A percentile compares a stretch with the other conserved stretches of the same genome.
Evolutionary conservation across 2,888 invertebrate species (phyloP).

Genomic region (Rhyacophila evoluta): DNA sequence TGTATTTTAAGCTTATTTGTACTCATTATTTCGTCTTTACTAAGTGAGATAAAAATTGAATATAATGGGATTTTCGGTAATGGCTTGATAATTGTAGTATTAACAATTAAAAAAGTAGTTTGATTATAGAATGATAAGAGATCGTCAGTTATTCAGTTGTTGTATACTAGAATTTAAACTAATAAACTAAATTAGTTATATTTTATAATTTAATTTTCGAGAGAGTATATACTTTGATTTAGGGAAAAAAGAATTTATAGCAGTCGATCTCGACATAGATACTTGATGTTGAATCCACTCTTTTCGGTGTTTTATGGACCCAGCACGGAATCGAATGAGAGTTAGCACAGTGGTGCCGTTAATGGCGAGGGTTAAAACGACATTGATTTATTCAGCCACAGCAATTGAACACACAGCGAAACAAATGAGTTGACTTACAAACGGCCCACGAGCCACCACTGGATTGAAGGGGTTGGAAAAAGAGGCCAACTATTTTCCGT

Average conservation of each 20-base stretch:
- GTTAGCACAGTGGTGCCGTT: constrained; percentile 48
- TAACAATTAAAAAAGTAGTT: too few relatives aligned
- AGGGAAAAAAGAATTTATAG: background rate
- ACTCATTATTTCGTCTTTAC: too few relatives aligned
- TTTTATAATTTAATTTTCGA: too few relatives aligned
- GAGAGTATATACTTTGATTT: too few relatives aligned
- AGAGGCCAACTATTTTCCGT: background rate
- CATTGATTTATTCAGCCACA: constrained; percentile 48
- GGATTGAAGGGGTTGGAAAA: constrained; percentile 10
- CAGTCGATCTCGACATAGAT: background rate
- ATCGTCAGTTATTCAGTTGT: too few relatives aligned
- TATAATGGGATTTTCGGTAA: too few relatives aligned
- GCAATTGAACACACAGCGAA: constrained; percentile 39
- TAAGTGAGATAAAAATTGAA: too few relatives aligned
- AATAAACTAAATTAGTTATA: too few relatives aligned
- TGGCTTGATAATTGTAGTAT: too few relatives aligned
- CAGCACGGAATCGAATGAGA: constrained; percentile 35
- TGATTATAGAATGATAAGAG: too few relatives aligned
- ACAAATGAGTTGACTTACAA: constrained; percentile 43
- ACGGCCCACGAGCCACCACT: constrained; percentile 28
- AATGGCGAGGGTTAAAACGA: constrained; percentile 47
- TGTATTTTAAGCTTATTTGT: too few relatives aligned
- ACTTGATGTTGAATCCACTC: background rate
- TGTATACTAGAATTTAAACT: too few relatives aligned
- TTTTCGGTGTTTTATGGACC: constrained; percentile 11